Base-by-base conservation (phyloP, 2,113 vertebrate genomes). In the Scytalopus superciliaris region DNA sequence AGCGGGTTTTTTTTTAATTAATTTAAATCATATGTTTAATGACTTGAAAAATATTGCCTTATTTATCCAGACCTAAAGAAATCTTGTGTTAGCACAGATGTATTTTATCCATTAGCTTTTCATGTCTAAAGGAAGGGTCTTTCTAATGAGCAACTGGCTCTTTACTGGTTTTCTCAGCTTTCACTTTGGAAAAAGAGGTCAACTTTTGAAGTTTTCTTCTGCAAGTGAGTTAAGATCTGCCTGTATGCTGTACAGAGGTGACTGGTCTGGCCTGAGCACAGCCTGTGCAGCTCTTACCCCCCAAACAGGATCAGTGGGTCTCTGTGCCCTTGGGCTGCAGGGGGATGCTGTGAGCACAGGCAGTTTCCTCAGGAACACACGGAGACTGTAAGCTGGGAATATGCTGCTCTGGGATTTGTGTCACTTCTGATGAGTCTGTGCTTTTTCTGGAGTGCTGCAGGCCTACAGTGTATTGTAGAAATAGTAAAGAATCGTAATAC, bases 241-340 rank as follows among this genome's bases (percentile, higher is more conserved):
- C 45, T 1, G 0, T 21, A 0, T 19, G 7, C 9, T 1, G 1
- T 42, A 2, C 0, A 0, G 44, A 53, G 73, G 72, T 85, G 44
- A 28, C 42, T 78, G 47, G 12, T 60, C 27, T n/a, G 59, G 14
- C 50, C 42, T 0, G 0, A 74, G 45, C 64, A 13, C 28, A 63
- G n/a, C 3, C 4, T 15, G 35, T 15, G 45, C 31, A 24, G 49
- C 50, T 57, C 49, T 87, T 0, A 1, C n/a, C 30, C 40, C 8
- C 52, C 0, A 0, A 18, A 1, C 2, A 45, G 49, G 33, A 59
- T 87, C 19, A 1, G 39, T 8, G 7, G n/a, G 23, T 42, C 62
- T 27, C 0, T 1, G 47, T 1, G 4, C 74, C 3, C 3, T 16
- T 60, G 55, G 25, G 35, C 56, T 55, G 31, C 42, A 37, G 68